Evolutionary conservation across 1,140 invertebrate genomes (phyloP), one percentile per base, ranked within the genome.

Genomic region (Campodea augens): DNA sequence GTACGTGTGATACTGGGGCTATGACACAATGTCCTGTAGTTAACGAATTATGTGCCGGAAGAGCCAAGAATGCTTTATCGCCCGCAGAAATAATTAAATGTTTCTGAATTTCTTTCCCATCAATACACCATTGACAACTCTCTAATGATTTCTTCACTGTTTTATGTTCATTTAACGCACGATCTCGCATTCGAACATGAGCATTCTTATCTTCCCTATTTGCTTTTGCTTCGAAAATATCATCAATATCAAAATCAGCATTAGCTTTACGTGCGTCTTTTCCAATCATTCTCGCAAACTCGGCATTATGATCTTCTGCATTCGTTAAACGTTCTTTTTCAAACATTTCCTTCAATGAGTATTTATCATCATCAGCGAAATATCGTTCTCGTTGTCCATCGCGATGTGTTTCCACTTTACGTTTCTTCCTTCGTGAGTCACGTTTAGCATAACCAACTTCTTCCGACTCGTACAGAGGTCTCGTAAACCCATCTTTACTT

Each of bases 281-380:
- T 43, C 74, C 71, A 52, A 80, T 73, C 45, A 86, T 66, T 57
- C 78, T 74, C 4, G 77, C 70, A 58, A 95, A 87, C 58, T 82
- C 69, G 40, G 72, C 71, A 59, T 92, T 78, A 56, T 88, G 72
- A 57, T 93, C 82, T 50, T 79, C 75, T 23, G 75, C 75, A 22
- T 77, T 80, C 24, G 73, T 77, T 58, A 77, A 74, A 65, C 88
- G 93, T 64, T 97, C 92, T 53, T 74, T 69, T 64, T 89, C 74
- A 62, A 93, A 91, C 80, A 95, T 81, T 58, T 86, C 69, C 60
- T 82, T 72, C 12, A 95, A 71, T 36, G 81, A 77, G 64, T 84
- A 80, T 60, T 79, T 79, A 57, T 92, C 85, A 69, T 93, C 88
- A 66, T 93, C 86, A 29, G 78, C 73, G 68, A 89, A 93, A 64